Evolutionary conservation across 2,113 vertebrate species (phyloP).

Genomic region (Serilophus lunatus): DNA sequence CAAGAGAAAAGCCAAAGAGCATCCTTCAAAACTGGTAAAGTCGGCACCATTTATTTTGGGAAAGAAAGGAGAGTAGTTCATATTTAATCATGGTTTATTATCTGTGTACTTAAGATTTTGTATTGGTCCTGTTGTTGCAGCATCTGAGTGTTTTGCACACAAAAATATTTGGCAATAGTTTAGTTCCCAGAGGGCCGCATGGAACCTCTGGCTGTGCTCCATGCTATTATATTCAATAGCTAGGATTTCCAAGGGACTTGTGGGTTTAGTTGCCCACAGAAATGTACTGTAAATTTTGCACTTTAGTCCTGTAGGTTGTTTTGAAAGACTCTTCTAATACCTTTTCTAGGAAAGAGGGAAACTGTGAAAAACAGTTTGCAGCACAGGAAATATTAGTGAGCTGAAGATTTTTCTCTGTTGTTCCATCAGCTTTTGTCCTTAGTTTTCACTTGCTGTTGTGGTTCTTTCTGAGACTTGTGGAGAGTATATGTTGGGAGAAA

Average conservation of each 20-base stretch:
- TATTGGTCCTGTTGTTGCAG: background rate
- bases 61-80: background rate
- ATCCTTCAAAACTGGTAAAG: background rate
- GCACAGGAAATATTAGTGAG: background rate
- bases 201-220: background rate
- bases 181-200: background rate
- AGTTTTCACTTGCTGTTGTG: fast-evolving
- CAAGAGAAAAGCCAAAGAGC: background rate
- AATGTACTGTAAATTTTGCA: background rate
- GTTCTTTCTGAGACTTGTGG: background rate
- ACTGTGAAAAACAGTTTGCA: background rate
- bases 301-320: background rate
- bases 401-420: background rate
- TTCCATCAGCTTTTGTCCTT: background rate
- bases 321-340: background rate
- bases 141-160: background rate
- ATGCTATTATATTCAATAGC: background rate
- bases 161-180: background rate
- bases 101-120: background rate
- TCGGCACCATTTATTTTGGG: background rate
- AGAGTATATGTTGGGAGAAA: background rate
- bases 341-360: background rate
- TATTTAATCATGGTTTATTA: constrained; percentile 19
- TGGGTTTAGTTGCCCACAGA: background rate
- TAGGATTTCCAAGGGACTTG: background rate